These are phyloP conservation scores for Ceramica pisi DNA, from an alignment of 2,888 invertebrate genomes.

Conservation along the genomic window DNA sequence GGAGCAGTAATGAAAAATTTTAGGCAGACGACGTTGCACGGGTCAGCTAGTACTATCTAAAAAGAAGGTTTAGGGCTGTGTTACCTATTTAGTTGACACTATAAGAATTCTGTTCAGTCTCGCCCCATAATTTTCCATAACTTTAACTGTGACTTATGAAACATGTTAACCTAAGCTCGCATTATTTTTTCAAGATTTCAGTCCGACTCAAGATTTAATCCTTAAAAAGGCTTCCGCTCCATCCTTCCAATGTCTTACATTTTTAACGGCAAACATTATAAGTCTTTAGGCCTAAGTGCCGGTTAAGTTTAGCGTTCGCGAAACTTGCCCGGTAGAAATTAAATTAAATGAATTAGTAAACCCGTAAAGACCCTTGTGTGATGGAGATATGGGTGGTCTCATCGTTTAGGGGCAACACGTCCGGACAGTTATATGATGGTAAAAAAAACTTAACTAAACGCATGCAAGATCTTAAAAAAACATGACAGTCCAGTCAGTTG, in stretches of 20 bases:
- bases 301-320: conserved; percentile 47
- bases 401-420: not conserved
- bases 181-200: not conserved
- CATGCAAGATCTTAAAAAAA: not conserved
- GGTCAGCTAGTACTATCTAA: no score
- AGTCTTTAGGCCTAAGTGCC: conserved; percentile 35
- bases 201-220: not conserved
- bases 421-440: not conserved
- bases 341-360: conserved; percentile 69
- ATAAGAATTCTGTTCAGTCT: no score
- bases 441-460: no score
- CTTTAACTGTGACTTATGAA: not conserved
- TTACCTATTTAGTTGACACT: no score
- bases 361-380: conserved; percentile 39
- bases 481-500: not conserved
- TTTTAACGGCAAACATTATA: conserved; percentile 54
- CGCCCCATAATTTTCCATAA: not conserved
- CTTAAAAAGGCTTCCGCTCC: not conserved
- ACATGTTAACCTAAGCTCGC: no score
- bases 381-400: conserved; percentile 43
- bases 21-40: no score
- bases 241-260: conserved; percentile 34
- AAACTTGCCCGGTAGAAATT: conserved; percentile 63
- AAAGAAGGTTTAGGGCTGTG: no score
- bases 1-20: no score